Evolutionary conservation across 2,797 vertebrate species (phyloP).

Genomic region (Bufotes viridis): DNA sequence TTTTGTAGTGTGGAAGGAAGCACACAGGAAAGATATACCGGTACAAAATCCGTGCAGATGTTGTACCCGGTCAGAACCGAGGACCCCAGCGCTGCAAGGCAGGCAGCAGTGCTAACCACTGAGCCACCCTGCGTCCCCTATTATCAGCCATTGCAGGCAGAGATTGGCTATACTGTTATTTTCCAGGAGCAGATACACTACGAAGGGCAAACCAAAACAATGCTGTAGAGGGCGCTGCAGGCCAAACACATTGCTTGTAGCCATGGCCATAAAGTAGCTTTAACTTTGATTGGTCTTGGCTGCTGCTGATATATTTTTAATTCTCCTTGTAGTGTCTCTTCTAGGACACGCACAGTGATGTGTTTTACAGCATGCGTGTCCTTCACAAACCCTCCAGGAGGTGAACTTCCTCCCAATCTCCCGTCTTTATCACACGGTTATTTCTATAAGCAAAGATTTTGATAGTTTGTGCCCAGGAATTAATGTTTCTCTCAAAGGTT

Average conservation of each 20-base stretch:
- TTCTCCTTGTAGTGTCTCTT: slow-evolving; percentile 10
- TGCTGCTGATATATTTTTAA: slow-evolving; percentile 22
- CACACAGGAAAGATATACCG: too few species aligned
- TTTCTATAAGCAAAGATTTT: slow-evolving; percentile 4
- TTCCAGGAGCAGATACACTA: neutral
- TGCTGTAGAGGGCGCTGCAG: slow-evolving; percentile 6
- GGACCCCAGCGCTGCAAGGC: too few species aligned
- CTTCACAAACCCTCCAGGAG: slow-evolving; percentile 10
- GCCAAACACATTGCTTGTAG: neutral
- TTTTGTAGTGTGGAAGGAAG: too few species aligned
- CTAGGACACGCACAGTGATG: neutral
- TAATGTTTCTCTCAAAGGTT: slow-evolving; percentile 16
- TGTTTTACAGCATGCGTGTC: neutral
- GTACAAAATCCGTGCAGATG: too few species aligned
- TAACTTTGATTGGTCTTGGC: neutral
- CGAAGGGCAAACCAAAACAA: neutral
- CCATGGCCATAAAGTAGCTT: neutral
- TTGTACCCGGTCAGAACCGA: too few species aligned
- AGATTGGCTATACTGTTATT: too few species aligned
- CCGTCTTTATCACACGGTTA: neutral
- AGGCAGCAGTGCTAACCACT: too few species aligned
- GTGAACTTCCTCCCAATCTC: neutral
- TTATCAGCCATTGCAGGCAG: too few species aligned
- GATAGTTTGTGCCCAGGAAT: slow-evolving; percentile 10
- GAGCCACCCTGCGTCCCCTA: too few species aligned